A percentile compares a stretch with the other conserved stretches of the same genome.
These are phyloP conservation scores for Asobara japonica DNA, from an alignment of 1,140 invertebrate genomes.

Conservation along the genomic window DNA sequence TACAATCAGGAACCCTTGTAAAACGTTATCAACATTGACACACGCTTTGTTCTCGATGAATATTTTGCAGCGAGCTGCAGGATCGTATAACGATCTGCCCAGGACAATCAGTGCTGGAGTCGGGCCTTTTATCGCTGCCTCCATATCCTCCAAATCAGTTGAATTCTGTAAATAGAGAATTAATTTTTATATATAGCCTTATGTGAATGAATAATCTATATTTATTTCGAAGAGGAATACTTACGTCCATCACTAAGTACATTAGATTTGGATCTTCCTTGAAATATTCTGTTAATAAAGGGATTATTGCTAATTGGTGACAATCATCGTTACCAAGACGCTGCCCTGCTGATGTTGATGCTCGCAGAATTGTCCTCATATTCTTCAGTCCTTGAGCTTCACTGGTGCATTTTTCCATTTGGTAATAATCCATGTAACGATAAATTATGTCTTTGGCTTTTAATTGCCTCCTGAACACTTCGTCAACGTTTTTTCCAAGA, in stretches of 20 bases:
- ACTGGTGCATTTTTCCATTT: background rate
- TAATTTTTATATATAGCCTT: background rate
- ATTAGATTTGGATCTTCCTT: background rate
- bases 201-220: too few relatives aligned
- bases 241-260: background rate
- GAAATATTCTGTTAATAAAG: background rate
- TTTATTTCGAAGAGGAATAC: too few relatives aligned
- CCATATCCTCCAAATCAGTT: background rate
- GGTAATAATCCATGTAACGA: background rate
- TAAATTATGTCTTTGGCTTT: background rate
- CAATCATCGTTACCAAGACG: background rate
- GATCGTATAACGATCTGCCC: background rate
- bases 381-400: background rate
- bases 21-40: background rate
- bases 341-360: background rate
- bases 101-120: background rate
- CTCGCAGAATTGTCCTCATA: background rate
- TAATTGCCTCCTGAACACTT: background rate
- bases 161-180: background rate
- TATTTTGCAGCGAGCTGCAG: background rate
- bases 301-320: background rate
- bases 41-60: background rate
- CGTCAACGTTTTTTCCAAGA: background rate
- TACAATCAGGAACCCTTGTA: background rate
- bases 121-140: background rate